Base-by-base conservation (phyloP, 2,888 invertebrate species). In the Trissoscelio sp. region DNA sequence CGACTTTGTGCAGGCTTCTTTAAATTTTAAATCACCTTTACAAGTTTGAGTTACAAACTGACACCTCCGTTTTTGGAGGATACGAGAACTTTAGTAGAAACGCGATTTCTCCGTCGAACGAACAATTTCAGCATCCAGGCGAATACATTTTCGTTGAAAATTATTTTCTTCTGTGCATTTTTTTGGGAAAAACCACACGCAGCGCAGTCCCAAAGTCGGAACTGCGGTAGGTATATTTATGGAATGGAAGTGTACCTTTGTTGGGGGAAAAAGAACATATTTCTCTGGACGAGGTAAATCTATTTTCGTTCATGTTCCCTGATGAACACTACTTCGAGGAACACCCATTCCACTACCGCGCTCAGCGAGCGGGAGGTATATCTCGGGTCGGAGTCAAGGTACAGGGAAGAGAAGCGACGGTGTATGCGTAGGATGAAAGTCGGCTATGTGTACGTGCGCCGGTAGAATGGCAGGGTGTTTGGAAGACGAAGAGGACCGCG, bases 401-500 rank as follows among this genome's bases (percentile, higher is more conserved):
- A 82, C 22, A 57, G 75, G 60, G 44, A 46, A 60, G 46, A 66
- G n/a, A 69, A 46, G 83, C 14, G 74, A 79, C 69, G 72, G 67
- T 75, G 81, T 79, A 75, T 73, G 83, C 72, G 67, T 73, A 53
- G 82, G 75, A 73, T 69, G 60, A 58, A 78, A 78, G 77, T 73
- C 34, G 69, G 16, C 48, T 53, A n/a, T 79, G 81, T 74, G 85
- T 79, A 75, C 79, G 85, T 83, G 81, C 80, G 67, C 82, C 75
- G 57, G 46, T 81, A 86, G 83, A 84, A 85, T 86, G 86, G 85
- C 84, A 84, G 87, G 85, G 86, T 87, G 86, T 88, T 88, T 83
- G 83, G 85, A 85, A 87, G 86, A 85, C 82, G 86, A 83, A 87
- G 86, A 86, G 84, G 85, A 85, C 84, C 85, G 75, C 85, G 82